Base-by-base conservation (phyloP, 92 coral and sea anemone genomes). In the Parazoanthus atlanticus region DNA sequence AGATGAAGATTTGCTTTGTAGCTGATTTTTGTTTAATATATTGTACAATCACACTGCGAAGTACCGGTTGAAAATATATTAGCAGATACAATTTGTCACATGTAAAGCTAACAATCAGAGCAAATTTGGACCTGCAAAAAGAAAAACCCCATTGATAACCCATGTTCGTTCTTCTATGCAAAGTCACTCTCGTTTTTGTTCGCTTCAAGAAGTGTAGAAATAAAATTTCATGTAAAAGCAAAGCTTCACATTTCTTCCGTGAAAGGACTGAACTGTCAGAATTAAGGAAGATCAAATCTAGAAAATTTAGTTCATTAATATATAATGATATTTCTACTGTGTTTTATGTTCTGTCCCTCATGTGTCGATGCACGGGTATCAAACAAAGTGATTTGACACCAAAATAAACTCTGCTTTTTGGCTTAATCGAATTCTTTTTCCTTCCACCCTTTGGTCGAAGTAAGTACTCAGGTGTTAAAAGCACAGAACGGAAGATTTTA, bases 241-340 rank as follows among this genome's bases (percentile, higher is more conserved):
- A 40, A 34, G 17, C 85, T 64, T 64, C 33, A 0, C 46, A 30
- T 11, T 83, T 83, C 49, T 38, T 5, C 41, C 26, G 64, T 36
- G 17, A 28, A 84, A 72, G 66, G n/a, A 66, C 71, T 52, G 32
- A 80, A 80, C 29, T 17, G 19, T 54, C 43, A 36, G 87, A 70
- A 40, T 84, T 84, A 70, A 70, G 87, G 34, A 23, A 84, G 87
- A 84, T 84, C 87, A 84, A 84, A 84, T 67, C 87, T 84, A 31
- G 78, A 72, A 52, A 84, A 84, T 84, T 70, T 84, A 43, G 8
- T 46, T 84, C 77, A 84, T 84, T 67, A 84, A 84, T 67, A 43
- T 84, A 26, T 84, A 84, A 84, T 84, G 78, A n/a, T 47, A 81
- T 64, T 67, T 73, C 13, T 30, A 46, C 74, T 30, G 76, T 70